phyloP scores from a whole-genome alignment of 2,797 vertebrate species.

The Danionella dracula region DNA sequence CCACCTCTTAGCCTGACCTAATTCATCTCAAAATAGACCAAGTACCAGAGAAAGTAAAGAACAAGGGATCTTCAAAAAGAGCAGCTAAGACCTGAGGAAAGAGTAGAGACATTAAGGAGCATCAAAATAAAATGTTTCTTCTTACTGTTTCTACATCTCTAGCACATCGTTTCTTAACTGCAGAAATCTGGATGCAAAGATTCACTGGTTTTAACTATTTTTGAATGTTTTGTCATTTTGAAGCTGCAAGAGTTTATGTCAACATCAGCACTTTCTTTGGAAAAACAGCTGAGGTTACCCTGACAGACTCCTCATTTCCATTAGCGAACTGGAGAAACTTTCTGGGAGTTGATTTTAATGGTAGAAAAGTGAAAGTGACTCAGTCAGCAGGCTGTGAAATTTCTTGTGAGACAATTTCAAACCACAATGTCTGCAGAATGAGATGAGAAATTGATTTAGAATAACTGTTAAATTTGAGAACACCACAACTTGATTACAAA shows the following conservation, averaged over 20 bases:
- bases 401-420: slow-evolving; percentile 63
- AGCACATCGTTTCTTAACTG: slow-evolving; percentile 8
- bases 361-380: slow-evolving; percentile 66
- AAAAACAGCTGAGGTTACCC: slow-evolving; percentile 85
- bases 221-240: slow-evolving; percentile 16
- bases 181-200: slow-evolving; percentile 21
- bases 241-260: slow-evolving; percentile 78
- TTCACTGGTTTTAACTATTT: not conserved
- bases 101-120: slow-evolving; percentile 9
- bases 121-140: slow-evolving; percentile 7
- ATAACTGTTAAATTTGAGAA: too few relatives aligned
- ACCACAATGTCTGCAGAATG: too few relatives aligned
- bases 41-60: slow-evolving; percentile 1
- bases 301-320: slow-evolving; percentile 70
- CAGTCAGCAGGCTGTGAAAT: slow-evolving; percentile 65
- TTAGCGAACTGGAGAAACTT: slow-evolving; percentile 71
- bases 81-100: not conserved
- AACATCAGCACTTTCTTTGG: slow-evolving; percentile 80
- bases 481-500: too few relatives aligned
- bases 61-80: slow-evolving; percentile 5
- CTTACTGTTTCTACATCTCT: slow-evolving; percentile 16
- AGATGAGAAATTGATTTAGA: too few relatives aligned
- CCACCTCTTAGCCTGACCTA: not conserved
- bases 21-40: slow-evolving; percentile 21
- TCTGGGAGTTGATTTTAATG: slow-evolving; percentile 59